phyloP scores from a whole-genome alignment of 1,140 invertebrate species.

The Saccostrea glomerata region DNA sequence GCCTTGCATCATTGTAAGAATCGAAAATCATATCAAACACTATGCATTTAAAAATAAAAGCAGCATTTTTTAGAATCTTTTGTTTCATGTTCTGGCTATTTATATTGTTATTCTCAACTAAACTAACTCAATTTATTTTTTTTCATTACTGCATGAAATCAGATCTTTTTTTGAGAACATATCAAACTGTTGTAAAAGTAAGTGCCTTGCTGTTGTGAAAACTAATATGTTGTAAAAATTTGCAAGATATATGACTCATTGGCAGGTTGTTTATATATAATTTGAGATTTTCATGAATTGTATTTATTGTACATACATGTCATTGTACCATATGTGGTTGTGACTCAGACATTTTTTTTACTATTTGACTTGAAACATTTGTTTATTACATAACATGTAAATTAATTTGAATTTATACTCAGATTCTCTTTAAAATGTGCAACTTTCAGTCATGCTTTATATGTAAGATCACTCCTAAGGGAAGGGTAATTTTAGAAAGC shows the following conservation, averaged over 20 bases:
- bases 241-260: no score
- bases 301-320: background rate
- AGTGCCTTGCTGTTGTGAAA: constrained; percentile 15
- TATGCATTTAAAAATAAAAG: no score
- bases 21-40: background rate
- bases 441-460: background rate
- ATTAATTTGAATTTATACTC: background rate
- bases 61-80: no score
- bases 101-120: background rate
- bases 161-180: background rate
- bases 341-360: background rate
- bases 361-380: background rate
- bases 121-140: background rate
- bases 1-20: background rate
- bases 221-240: background rate
- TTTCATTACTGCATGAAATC: background rate
- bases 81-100: background rate
- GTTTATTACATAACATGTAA: background rate
- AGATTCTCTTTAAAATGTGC: background rate
- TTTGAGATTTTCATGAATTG: background rate
- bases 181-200: background rate
- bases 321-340: background rate
- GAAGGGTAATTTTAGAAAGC: background rate
- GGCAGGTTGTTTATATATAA: no score
- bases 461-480: background rate